Base-by-base conservation (phyloP, 2,113 vertebrate genomes). In the Charina bottae region DNA sequence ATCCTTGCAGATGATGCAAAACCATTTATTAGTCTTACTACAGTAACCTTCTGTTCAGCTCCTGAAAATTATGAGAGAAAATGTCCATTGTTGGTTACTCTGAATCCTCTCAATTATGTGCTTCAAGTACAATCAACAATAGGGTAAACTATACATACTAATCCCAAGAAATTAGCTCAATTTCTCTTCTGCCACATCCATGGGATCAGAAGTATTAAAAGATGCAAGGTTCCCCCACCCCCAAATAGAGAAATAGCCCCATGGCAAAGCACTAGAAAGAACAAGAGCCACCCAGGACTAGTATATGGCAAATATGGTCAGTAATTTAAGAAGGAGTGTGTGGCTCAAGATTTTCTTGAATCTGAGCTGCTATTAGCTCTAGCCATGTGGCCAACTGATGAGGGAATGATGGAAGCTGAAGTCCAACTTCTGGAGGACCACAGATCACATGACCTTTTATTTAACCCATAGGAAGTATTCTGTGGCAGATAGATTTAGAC, bases 241-340 rank as follows among this genome's bases (percentile, higher is more conserved):
- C 17, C 72, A 3, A 3, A 88, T 64, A 72, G 62, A 78, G 23
- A 92, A 91, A 54, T 62, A 92, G 89, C 42, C 42, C 49, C 58
- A 62, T 89, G 17, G 42, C 46, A 68, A 83, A 88, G 53, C 10
- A n/a, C 49, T 24, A 89, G 42, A 28, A 92, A 62, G 26, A 68
- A 46, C 33, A 84, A 6, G 42, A 83, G 58, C n/a, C 87, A 84
- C 58, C 24, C 84, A 59, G 58, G 46, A 54, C 87, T 85, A n/a
- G n/a, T n/a, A 37, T 64, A 64, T 89, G 91, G 56, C 87, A 92
- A 86, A 92, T 21, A 46, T 64, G 78, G 58, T 23, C 87, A 89
- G 28, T 78, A 91, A 87, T 72, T 87, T 78, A 78, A 87, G 23
- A 87, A 17, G 17, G 33, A 42, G 21, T 78, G 19, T 42, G 33